Conservation (phyloP, 2,888 invertebrate species). For the Archips crataeganus region DNA sequence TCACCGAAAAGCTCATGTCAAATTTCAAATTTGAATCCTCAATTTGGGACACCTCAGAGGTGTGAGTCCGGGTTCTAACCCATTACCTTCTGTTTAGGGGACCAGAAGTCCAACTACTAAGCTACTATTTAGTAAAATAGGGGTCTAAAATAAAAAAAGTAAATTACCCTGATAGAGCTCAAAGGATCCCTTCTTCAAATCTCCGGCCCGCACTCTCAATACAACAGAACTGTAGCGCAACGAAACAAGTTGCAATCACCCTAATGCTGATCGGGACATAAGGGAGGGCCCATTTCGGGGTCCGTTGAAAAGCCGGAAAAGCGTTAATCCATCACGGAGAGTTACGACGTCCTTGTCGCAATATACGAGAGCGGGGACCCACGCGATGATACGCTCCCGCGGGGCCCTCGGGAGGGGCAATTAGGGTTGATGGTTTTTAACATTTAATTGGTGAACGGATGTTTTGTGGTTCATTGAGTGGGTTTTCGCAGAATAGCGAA, state of each 20-base stretch:
- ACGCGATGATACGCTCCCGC: constrained; percentile 34
- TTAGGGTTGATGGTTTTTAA: constrained; percentile 15
- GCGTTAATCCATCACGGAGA: constrained; percentile 54
- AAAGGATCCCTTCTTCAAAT: neutral
- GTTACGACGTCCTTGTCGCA: constrained; percentile 29
- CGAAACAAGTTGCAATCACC: constrained; percentile 31
- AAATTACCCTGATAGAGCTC: neutral
- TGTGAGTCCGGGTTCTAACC: too few species aligned
- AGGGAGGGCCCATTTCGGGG: constrained; percentile 60
- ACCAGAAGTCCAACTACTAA: too few species aligned
- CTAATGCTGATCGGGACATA: constrained; percentile 30
- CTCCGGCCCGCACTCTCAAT: neutral
- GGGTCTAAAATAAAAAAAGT: neutral
- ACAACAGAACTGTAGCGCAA: neutral
- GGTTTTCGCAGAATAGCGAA: neutral
- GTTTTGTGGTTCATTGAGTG: neutral
- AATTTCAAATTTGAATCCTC: too few species aligned
- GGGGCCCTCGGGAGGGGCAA: constrained; percentile 6
- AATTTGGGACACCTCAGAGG: too few species aligned
- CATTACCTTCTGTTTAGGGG: too few species aligned
- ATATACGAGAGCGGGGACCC: constrained; percentile 41
- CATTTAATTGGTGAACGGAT: neutral
- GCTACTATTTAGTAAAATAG: too few species aligned
- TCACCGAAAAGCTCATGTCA: too few species aligned
- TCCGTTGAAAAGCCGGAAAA: constrained; percentile 79